These are phyloP conservation scores for Scomberomorus guttatus DNA, from an alignment of 2,797 vertebrate genomes.

Conservation along the genomic window DNA sequence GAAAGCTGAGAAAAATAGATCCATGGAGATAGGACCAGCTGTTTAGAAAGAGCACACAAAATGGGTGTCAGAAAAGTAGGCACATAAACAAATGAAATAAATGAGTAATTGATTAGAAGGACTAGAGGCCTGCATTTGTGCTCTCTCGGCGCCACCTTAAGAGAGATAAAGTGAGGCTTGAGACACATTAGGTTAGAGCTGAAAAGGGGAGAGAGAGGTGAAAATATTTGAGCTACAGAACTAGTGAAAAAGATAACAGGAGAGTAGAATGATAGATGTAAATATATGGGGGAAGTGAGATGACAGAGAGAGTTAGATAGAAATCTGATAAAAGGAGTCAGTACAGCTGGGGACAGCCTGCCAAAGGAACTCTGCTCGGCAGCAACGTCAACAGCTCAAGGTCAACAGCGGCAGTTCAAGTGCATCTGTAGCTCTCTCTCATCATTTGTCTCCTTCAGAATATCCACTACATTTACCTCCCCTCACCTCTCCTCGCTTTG, in stretches of 20 bases:
- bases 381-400: conserved; percentile 59
- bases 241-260: conserved; percentile 29
- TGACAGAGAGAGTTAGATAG: conserved; percentile 35
- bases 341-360: conserved; percentile 32
- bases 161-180: conserved; percentile 13
- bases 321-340: conserved; percentile 46
- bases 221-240: conserved; percentile 26
- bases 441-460: conserved; percentile 69
- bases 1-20: conserved; percentile 60
- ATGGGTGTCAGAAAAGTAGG: conserved; percentile 48
- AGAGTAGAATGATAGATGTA: conserved; percentile 42
- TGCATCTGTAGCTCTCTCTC: conserved; percentile 64
- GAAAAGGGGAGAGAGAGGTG: conserved; percentile 28
- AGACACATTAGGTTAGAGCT: conserved; percentile 16
- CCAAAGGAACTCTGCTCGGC: conserved; percentile 53
- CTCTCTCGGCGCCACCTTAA: neutral
- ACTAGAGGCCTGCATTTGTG: conserved; percentile 11
- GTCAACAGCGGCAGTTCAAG: conserved; percentile 68
- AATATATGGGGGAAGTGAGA: conserved; percentile 36
- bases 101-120: conserved; percentile 32
- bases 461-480: conserved; percentile 48
- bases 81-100: conserved; percentile 55
- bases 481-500: conserved; percentile 24
- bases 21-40: conserved; percentile 62
- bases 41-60: conserved; percentile 55